Percentiles rank a stretch among this genome's conserved stretches.
Conservation (phyloP, 2,888 invertebrate genomes). For the Rhaphigaster nebulosa region DNA sequence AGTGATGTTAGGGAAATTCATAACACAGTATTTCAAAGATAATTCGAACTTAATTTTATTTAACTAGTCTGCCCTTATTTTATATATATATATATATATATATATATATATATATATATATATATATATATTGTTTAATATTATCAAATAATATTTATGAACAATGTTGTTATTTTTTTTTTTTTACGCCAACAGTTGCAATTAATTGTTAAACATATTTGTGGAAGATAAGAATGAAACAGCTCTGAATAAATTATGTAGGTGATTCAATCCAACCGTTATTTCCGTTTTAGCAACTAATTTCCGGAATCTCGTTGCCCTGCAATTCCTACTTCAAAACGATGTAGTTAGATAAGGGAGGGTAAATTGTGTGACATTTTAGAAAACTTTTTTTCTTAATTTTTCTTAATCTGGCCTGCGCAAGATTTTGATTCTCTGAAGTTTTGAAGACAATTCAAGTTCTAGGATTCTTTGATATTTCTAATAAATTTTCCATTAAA, state of each 20-base stretch:
- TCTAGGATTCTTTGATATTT: neutral
- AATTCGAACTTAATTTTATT: too few species aligned
- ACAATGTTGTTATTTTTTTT: neutral
- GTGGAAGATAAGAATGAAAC: neutral
- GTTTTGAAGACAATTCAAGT: neutral
- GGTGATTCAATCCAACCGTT: neutral
- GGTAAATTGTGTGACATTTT: neutral
- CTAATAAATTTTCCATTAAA: neutral
- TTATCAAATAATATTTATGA: neutral
- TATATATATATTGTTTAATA: too few species aligned
- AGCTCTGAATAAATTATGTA: neutral
- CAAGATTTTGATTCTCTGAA: neutral
- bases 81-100: too few species aligned
- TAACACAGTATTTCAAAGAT: too few species aligned
- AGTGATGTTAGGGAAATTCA: too few species aligned
- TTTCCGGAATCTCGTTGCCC: conserved; percentile 1
- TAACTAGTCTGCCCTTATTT: too few species aligned
- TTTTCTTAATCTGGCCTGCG: neutral
- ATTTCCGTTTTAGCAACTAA: conserved; percentile 26
- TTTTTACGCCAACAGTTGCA: neutral
- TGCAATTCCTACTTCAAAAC: neutral
- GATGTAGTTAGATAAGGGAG: neutral
- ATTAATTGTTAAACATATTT: neutral
- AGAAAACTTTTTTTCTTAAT: neutral
- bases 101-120: too few species aligned